phyloP scores from a whole-genome alignment of 1,140 invertebrate species.

The Musca domestica region DNA sequence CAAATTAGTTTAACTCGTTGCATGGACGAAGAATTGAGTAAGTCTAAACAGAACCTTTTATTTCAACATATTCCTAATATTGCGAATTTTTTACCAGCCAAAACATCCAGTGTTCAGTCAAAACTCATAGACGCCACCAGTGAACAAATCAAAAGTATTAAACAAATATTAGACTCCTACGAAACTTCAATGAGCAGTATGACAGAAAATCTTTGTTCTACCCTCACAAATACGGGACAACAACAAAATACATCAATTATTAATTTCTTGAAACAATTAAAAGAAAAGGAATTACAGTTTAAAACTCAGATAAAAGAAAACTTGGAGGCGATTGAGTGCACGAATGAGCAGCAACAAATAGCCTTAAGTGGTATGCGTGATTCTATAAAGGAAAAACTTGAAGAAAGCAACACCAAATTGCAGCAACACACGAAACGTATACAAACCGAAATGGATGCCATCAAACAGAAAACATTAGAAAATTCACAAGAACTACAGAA shows the following conservation, averaged over 20 bases:
- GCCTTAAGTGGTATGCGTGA: conserved; percentile 37
- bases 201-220: too few relatives aligned
- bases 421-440: conserved; percentile 32
- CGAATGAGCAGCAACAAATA: conserved; percentile 35
- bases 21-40: conserved; percentile 39
- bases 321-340: conserved; percentile 33
- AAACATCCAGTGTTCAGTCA: conserved; percentile 34
- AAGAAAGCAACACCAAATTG: conserved; percentile 25
- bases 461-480: conserved; percentile 28
- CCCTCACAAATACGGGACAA: background rate
- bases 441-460: conserved; percentile 29
- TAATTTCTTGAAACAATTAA: conserved; percentile 35
- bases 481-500: conserved; percentile 35
- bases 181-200: too few relatives aligned
- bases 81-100: conserved; percentile 24
- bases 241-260: conserved; percentile 32
- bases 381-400: conserved; percentile 32
- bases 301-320: conserved; percentile 32
- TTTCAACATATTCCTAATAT: background rate
- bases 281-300: conserved; percentile 33
- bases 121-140: conserved; percentile 34
- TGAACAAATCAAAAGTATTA: conserved; percentile 33
- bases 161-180: too few relatives aligned
- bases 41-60: background rate
- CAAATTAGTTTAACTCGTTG: conserved; percentile 34